Evolutionary conservation across 2,113 vertebrate genomes (phyloP).

Genomic region (Daphoenositta chrysoptera): DNA sequence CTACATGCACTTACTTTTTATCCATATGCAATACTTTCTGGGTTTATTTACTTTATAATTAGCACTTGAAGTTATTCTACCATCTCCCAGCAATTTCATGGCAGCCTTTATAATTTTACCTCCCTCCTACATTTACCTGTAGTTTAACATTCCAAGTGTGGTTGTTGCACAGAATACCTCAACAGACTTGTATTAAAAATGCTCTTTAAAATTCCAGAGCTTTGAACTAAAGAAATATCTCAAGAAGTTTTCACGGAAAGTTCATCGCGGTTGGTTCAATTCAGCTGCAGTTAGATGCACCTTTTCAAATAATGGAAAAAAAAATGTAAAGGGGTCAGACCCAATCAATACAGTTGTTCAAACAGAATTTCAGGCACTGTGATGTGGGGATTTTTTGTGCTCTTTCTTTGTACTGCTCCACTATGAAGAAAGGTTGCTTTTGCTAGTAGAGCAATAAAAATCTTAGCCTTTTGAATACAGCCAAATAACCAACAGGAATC

Average conservation of each 20-base stretch:
- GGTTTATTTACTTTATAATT: constrained; percentile 17
- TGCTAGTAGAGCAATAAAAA: constrained; percentile 71
- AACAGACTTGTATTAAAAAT: constrained; percentile 88
- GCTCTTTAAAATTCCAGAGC: constrained; percentile 91
- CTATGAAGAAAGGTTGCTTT: constrained; percentile 83
- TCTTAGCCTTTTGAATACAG: constrained; percentile 73
- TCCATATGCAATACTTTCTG: neutral
- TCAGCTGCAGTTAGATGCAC: constrained; percentile 81
- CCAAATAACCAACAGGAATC: constrained; percentile 57
- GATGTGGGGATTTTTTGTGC: constrained; percentile 85
- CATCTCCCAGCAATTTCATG: neutral
- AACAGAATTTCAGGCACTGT: constrained; percentile 90
- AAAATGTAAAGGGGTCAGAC: constrained; percentile 85
- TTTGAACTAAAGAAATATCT: constrained; percentile 93
- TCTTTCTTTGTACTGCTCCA: constrained; percentile 85
- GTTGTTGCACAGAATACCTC: constrained; percentile 70
- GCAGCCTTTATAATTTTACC: constrained; percentile 10
- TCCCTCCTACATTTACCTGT: constrained; percentile 57
- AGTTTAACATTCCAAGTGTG: constrained; percentile 72
- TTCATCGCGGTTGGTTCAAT: constrained; percentile 83
- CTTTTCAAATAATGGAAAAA: constrained; percentile 88
- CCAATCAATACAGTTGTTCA: constrained; percentile 93
- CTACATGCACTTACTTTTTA: neutral
- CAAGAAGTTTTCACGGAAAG: constrained; percentile 85
- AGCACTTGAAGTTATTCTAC: neutral